A percentile compares a stretch with the other conserved stretches of the same genome.
phyloP scores from a whole-genome alignment of 2,888 invertebrate genomes.

The Amblyjoppa fuscipennis region DNA sequence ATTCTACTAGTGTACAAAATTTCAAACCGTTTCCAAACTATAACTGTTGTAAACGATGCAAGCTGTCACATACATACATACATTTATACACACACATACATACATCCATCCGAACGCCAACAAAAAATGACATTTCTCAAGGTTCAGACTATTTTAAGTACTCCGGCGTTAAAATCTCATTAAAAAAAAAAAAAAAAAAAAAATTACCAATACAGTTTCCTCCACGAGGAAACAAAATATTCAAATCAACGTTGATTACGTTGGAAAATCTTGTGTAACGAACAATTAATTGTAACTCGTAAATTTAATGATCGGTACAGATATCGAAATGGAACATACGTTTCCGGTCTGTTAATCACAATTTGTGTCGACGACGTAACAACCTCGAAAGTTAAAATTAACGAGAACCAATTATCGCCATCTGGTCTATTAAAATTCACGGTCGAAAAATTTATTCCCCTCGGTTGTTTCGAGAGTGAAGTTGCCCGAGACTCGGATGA shows the following conservation, averaged over 20 bases:
- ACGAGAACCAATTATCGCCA: conserved; percentile 45
- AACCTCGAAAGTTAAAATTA: conserved; percentile 33
- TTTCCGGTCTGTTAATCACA: conserved; percentile 4
- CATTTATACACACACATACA: too few species aligned
- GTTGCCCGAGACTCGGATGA: conserved; percentile 5
- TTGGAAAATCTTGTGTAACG: not conserved
- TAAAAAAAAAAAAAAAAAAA: too few species aligned
- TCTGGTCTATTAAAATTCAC: conserved; percentile 32
- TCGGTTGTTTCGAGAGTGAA: conserved; percentile 12
- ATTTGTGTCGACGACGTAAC: conserved; percentile 1
- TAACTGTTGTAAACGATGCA: too few species aligned
- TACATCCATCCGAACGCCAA: too few species aligned
- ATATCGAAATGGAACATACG: not conserved
- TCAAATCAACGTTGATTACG: not conserved
- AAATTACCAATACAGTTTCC: not conserved
- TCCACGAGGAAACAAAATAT: not conserved
- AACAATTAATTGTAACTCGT: not conserved
- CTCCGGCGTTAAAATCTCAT: too few species aligned
- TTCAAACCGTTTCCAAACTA: too few species aligned
- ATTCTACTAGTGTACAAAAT: too few species aligned
- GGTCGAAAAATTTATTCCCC: conserved; percentile 42
- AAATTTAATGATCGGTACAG: not conserved
- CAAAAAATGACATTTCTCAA: too few species aligned
- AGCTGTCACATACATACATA: too few species aligned
- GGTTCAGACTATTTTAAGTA: too few species aligned